Conservation (phyloP, 2,888 invertebrate genomes). For the Macrosoma leucophasiata region DNA sequence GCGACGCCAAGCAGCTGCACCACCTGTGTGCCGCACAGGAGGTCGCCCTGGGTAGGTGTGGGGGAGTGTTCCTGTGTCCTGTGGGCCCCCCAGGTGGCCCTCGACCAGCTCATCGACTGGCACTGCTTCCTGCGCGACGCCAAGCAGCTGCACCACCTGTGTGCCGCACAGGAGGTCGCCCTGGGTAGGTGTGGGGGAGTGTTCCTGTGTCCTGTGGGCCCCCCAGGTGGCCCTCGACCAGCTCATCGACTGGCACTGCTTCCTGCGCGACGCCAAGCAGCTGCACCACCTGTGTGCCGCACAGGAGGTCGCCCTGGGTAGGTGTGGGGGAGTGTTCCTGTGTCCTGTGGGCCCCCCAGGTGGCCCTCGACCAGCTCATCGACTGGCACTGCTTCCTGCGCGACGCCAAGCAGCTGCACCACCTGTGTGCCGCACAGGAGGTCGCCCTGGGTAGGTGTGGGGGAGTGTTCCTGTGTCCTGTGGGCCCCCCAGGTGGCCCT, state of each 20-base stretch:
- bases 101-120: constrained; percentile 93
- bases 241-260: constrained; percentile 94
- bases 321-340: too few relatives aligned
- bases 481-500: constrained; percentile 89
- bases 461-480: too few relatives aligned
- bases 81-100: constrained; percentile 87
- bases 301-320: constrained; percentile 86
- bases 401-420: constrained; percentile 94
- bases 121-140: constrained; percentile 96
- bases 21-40: constrained; percentile 93
- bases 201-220: too few relatives aligned
- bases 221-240: constrained; percentile 93
- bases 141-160: constrained; percentile 91
- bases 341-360: constrained; percentile 88
- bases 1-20: constrained; percentile 95
- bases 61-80: too few relatives aligned
- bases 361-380: constrained; percentile 91
- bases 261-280: constrained; percentile 94
- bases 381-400: constrained; percentile 96
- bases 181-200: constrained; percentile 73
- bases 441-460: constrained; percentile 79
- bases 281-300: constrained; percentile 91
- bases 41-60: constrained; percentile 77
- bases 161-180: constrained; percentile 90
- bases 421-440: constrained; percentile 91